Conservation (phyloP, 2,888 invertebrate genomes). For the Aquatica leii region DNA sequence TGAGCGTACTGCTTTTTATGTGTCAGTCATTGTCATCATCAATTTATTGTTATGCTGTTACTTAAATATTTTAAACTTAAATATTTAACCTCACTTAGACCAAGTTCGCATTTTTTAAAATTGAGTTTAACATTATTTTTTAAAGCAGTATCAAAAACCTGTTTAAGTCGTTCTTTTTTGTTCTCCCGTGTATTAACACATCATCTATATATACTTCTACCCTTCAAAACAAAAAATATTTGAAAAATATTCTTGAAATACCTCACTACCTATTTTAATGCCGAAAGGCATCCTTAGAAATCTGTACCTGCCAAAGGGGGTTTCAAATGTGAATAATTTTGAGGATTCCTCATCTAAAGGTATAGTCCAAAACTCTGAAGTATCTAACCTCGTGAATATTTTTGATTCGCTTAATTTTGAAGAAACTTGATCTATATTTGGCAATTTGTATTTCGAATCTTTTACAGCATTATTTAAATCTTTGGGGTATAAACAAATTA, state of each 20-base stretch:
- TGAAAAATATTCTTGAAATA: too few relatives aligned
- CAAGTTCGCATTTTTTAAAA: conserved; percentile 24
- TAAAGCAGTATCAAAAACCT: too few relatives aligned
- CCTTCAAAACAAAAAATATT: conserved; percentile 38
- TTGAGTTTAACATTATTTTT: conserved; percentile 28
- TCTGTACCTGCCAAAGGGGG: too few relatives aligned
- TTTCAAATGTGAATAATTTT: conserved; percentile 41
- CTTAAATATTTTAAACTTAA: conserved; percentile 33
- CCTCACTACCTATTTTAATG: conserved; percentile 32
- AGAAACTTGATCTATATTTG: conserved; percentile 37
- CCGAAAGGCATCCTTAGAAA: conserved; percentile 43
- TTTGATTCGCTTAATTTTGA: conserved; percentile 30
- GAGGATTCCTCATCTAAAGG: conserved; percentile 28
- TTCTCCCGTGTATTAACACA: conserved; percentile 19
- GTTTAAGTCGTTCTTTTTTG: conserved; percentile 15
- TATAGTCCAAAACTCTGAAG: conserved; percentile 44
- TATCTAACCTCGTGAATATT: conserved; percentile 39
- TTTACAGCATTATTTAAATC: conserved; percentile 38
- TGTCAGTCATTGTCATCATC: conserved; percentile 38
- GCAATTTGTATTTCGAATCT: conserved; percentile 32
- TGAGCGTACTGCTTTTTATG: conserved; percentile 47
- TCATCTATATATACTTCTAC: conserved; percentile 44
- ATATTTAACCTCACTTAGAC: conserved; percentile 29
- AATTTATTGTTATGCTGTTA: conserved; percentile 31
- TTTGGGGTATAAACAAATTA: conserved; percentile 37